Conservation (phyloP, 2,888 invertebrate genomes). For the Apodemia zela region DNA sequence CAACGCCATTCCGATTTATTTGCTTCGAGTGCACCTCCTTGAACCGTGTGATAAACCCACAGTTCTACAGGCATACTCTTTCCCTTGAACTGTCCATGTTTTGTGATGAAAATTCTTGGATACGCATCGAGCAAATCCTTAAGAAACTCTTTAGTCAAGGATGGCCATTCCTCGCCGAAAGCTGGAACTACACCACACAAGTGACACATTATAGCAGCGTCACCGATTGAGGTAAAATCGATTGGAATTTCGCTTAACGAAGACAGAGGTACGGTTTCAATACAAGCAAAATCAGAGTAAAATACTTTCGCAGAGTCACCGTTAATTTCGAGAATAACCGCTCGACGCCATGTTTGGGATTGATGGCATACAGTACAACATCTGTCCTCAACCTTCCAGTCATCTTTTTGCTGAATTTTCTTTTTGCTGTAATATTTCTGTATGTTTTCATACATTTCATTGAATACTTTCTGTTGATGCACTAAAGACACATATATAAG, state of each 20-base stretch:
- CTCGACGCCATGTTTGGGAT: slow-evolving; percentile 83
- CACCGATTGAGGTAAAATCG: slow-evolving; percentile 71
- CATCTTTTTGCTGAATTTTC: slow-evolving; percentile 38
- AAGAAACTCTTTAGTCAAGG: slow-evolving; percentile 81
- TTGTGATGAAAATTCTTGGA: slow-evolving; percentile 74
- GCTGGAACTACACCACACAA: slow-evolving; percentile 85
- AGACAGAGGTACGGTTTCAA: slow-evolving; percentile 63
- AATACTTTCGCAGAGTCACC: slow-evolving; percentile 74
- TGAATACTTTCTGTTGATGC: slow-evolving; percentile 64
- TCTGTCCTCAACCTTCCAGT: slow-evolving; percentile 75
- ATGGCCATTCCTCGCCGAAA: slow-evolving; percentile 83
- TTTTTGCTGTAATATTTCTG: slow-evolving; percentile 72
- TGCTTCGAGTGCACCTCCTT: slow-evolving; percentile 84
- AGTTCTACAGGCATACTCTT: slow-evolving; percentile 82
- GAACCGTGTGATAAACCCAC: slow-evolving; percentile 81
- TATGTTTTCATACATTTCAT: slow-evolving; percentile 70
- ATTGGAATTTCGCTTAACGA: slow-evolving; percentile 73
- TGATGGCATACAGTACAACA: slow-evolving; percentile 66
- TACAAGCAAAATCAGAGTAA: slow-evolving; percentile 83
- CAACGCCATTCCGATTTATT: slow-evolving; percentile 82
- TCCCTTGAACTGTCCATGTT: slow-evolving; percentile 68
- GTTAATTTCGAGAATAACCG: slow-evolving; percentile 62
- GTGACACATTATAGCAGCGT: slow-evolving; percentile 84
- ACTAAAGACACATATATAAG: slow-evolving; percentile 81
- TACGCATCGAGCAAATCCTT: slow-evolving; percentile 74